Evolutionary conservation across 2,797 vertebrate genomes (phyloP), one percentile per base, ranked within the genome.

Genomic region (Brachymystax lenok): DNA sequence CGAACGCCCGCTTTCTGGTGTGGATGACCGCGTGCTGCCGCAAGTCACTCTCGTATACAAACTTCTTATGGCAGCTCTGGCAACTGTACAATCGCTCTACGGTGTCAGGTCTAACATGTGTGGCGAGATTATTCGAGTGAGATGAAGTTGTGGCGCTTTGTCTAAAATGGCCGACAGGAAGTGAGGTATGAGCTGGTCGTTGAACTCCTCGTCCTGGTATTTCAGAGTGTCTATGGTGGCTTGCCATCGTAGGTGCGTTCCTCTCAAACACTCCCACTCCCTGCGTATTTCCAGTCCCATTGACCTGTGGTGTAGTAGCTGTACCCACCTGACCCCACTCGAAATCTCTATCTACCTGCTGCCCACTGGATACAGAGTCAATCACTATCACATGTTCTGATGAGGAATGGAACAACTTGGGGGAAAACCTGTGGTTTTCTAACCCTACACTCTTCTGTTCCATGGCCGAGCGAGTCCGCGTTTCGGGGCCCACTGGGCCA

Each of bases 21-120:
- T 46, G 40, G 10, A 46, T 1, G 40, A 46, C 40, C 0, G 3
- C 40, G 1, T 46, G 40, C 10, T 46, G 40, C 10, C 3, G 40
- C 10, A 46, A 46, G 40, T 46, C 40, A 1, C 40, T 46, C 40
- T 46, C 40, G 12, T 46, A 10, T 3, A 46, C 40, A 46, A 46
- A 46, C 40, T 46, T 46, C 40, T 46, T 13, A 46, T 46, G 40
- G 40, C 40, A 46, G 40, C 40, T 46, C 40, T 13, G 40, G 40
- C 40, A 46, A 46, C 40, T 0, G 40, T 46, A 89, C 0, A 77
- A 84, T 0, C 82, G 77, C 75, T 85, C 84, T 77, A 75, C 83
- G 40, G 76, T 85, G 40, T 72, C 79, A 0, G 82, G 70, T 0
- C 81, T 83, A 68, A 78, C 77, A 52, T 82, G 80, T 0, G 76